These are phyloP conservation scores for Poecilia gillii DNA, from an alignment of 2,797 vertebrate species.

Conservation along the genomic window DNA sequence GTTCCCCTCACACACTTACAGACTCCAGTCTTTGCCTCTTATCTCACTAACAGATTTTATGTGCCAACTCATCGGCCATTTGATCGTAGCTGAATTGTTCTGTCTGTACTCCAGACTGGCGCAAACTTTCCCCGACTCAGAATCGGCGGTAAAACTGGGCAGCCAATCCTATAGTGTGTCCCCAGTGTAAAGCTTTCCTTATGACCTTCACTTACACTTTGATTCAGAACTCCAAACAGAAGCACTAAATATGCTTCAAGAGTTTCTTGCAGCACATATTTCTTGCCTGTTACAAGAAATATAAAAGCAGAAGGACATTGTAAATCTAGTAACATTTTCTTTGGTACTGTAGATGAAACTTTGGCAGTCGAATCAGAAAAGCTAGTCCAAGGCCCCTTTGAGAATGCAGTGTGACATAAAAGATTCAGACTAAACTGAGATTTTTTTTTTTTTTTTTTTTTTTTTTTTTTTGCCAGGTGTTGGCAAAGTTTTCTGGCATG, in stretches of 20 bases:
- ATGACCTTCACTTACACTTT: neutral
- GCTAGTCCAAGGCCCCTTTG: neutral
- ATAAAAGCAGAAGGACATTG: neutral
- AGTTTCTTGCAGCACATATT: neutral
- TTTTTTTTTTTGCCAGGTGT: neutral
- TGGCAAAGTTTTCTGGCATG: neutral
- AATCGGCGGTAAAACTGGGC: neutral
- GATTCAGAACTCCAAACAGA: neutral
- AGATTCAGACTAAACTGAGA: neutral
- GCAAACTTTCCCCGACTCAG: neutral
- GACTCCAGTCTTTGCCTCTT: constrained; percentile 1
- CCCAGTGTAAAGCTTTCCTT: neutral
- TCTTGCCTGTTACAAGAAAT: constrained; percentile 7
- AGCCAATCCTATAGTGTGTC: neutral
- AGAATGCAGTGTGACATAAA: neutral
- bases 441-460: neutral
- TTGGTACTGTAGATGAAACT: neutral
- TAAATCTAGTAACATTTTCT: neutral
- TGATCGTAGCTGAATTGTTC: neutral
- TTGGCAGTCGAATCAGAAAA: neutral
- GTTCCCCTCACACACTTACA: neutral
- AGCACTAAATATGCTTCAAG: neutral
- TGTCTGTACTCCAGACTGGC: neutral
- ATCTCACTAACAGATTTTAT: neutral
- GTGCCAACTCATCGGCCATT: neutral